Evolutionary conservation across 1,140 invertebrate species (phyloP).

Genomic region (Tetramorium simillimum): DNA sequence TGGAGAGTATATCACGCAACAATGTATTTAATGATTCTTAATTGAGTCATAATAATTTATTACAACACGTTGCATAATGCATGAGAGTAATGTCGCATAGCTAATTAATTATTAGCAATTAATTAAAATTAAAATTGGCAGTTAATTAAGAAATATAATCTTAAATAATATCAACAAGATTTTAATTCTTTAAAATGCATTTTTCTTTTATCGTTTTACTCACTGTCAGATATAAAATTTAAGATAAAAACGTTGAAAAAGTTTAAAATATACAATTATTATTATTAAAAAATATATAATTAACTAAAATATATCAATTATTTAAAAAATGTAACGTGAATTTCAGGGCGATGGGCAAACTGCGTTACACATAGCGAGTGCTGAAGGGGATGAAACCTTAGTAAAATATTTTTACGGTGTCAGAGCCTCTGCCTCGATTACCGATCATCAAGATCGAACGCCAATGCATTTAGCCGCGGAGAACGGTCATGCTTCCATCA

Average conservation of each 20-base stretch:
- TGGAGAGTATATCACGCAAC: not conserved
- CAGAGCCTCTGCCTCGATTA: slow-evolving; percentile 96
- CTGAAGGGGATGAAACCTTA: slow-evolving; percentile 96
- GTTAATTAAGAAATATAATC: no score
- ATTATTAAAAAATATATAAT: not conserved
- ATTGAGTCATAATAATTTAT: slow-evolving; percentile 7
- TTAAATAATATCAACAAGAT: no score
- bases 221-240: not conserved
- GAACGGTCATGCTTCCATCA: slow-evolving; percentile 97
- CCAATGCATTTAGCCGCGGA: slow-evolving; percentile 99
- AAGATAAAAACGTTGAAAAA: not conserved
- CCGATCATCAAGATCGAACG: slow-evolving; percentile 98
- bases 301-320: not conserved
- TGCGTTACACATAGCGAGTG: slow-evolving; percentile 96
- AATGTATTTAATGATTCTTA: not conserved
- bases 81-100: slow-evolving; percentile 73
- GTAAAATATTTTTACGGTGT: slow-evolving; percentile 98
- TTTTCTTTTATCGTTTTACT: not conserved
- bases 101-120: not conserved
- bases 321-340: not conserved
- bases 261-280: not conserved
- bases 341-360: slow-evolving; percentile 95
- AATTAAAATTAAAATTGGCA: no score
- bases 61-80: slow-evolving; percentile 72
- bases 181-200: not conserved